A percentile compares a stretch with the other conserved stretches of the same genome.
phyloP scores from a whole-genome alignment of 2,888 invertebrate genomes.

The Meganola albula region DNA sequence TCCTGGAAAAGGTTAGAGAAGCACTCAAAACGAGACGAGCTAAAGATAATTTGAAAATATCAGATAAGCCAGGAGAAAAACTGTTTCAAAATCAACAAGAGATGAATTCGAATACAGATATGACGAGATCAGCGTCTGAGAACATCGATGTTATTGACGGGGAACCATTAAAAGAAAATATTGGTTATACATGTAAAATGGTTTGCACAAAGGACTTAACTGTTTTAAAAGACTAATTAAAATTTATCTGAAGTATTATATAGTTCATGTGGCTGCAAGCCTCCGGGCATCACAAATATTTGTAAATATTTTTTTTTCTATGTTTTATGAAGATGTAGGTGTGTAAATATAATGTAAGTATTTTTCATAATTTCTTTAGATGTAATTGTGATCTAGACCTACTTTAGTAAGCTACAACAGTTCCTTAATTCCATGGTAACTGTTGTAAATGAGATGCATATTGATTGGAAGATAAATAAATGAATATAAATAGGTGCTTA shows the following conservation, averaged over 20 bases:
- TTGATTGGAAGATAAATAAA: too few relatives aligned
- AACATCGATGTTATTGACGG: constrained; percentile 22
- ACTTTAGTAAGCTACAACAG: constrained; percentile 9
- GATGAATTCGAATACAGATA: constrained; percentile 21
- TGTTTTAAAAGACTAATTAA: neutral
- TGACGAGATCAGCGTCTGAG: constrained; percentile 40
- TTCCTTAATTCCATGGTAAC: too few relatives aligned
- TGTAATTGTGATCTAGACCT: constrained; percentile 1
- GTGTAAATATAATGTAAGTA: neutral
- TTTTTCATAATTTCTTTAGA: neutral
- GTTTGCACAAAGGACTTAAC: constrained; percentile 39
- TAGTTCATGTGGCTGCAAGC: too few relatives aligned
- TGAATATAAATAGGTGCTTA: too few relatives aligned
- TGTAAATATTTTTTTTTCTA: neutral
- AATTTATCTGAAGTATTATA: neutral
- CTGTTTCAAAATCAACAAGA: neutral
- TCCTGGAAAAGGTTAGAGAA: constrained; percentile 40
- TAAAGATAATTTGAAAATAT: constrained; percentile 12
- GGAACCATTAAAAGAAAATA: constrained; percentile 47
- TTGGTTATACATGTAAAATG: constrained; percentile 58
- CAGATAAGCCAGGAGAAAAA: constrained; percentile 4
- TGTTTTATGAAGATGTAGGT: neutral
- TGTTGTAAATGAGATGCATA: too few relatives aligned
- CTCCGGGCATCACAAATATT: neutral
- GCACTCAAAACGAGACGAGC: constrained; percentile 32